phyloP scores from a whole-genome alignment of 2,797 vertebrate species.

The Onychomys leucogaster region DNA sequence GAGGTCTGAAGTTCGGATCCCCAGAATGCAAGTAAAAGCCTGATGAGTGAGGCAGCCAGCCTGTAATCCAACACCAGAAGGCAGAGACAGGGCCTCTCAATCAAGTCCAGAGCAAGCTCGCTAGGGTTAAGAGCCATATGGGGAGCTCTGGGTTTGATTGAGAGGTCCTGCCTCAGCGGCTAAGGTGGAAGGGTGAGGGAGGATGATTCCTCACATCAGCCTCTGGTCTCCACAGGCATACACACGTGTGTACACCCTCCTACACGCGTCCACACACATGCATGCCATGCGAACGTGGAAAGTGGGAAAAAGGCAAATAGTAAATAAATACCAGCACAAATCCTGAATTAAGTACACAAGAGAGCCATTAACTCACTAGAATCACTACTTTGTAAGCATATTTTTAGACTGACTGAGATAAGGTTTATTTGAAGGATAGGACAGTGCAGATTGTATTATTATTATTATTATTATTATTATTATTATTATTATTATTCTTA shows the following conservation, averaged over 20 bases:
- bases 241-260: not conserved
- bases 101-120: not conserved
- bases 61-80: not conserved
- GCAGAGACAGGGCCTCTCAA: not conserved
- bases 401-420: not conserved
- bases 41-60: not conserved
- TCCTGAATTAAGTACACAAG: not conserved
- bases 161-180: not conserved
- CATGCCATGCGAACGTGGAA: not conserved
- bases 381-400: not conserved
- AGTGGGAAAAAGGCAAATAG: not conserved
- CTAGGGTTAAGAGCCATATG: not conserved
- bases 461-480: too few species aligned
- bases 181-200: not conserved
- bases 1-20: not conserved
- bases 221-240: not conserved
- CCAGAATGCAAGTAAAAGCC: not conserved
- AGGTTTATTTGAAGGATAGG: not conserved
- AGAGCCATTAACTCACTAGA: not conserved
- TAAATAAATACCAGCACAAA: not conserved
- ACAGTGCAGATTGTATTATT: not conserved
- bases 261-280: not conserved
- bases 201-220: not conserved
- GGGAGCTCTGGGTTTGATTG: not conserved
- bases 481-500: too few species aligned